These are phyloP conservation scores for Ophonus ardosiacus DNA, from an alignment of 2,888 invertebrate species.

Conservation along the genomic window DNA sequence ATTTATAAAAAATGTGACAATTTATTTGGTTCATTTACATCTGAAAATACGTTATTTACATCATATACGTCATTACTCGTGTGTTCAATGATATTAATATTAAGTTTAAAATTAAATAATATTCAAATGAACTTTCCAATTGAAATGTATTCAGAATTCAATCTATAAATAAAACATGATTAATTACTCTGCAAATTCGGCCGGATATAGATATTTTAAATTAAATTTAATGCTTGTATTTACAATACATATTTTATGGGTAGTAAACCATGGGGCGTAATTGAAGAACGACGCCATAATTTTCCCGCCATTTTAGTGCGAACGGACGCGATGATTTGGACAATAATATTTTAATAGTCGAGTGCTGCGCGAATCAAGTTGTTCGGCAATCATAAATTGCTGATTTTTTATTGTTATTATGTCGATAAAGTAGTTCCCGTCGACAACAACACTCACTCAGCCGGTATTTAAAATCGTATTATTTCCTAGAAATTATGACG, in stretches of 20 bases:
- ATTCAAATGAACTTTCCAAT: neutral
- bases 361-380: slow-evolving; percentile 36
- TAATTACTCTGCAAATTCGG: neutral
- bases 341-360: slow-evolving; percentile 37
- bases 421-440: slow-evolving; percentile 44
- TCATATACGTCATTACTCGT: neutral
- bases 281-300: neutral
- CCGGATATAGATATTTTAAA: slow-evolving; percentile 15
- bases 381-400: slow-evolving; percentile 46
- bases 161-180: neutral
- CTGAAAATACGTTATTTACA: neutral
- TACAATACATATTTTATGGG: slow-evolving; percentile 29
- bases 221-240: slow-evolving; percentile 27
- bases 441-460: slow-evolving; percentile 29
- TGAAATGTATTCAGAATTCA: neutral
- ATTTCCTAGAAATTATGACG: slow-evolving; percentile 46
- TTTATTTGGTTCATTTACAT: too few species aligned
- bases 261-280: neutral
- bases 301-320: slow-evolving; percentile 1
- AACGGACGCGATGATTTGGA: slow-evolving; percentile 1
- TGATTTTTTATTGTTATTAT: slow-evolving; percentile 55
- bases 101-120: slow-evolving; percentile 1
- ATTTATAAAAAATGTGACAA: too few species aligned
- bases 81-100: neutral
- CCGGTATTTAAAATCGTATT: slow-evolving; percentile 37